Conservation (phyloP, 2,797 vertebrate species). For the Chanos chanos region DNA sequence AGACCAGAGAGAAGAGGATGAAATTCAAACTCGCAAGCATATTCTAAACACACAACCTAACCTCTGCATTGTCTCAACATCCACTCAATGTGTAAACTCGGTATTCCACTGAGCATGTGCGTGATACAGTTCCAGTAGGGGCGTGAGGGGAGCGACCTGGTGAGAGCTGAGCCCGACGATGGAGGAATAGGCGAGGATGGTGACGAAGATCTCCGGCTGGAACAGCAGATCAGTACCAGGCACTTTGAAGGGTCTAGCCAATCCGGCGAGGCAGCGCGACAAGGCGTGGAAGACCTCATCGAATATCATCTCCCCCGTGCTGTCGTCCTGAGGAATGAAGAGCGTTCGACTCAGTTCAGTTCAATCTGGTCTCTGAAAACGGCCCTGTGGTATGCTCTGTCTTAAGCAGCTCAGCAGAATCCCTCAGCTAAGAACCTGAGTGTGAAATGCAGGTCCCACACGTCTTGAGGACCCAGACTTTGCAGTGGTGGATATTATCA, state of each 20-base stretch:
- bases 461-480: too few relatives aligned
- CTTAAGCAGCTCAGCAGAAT: too few relatives aligned
- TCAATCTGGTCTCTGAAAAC: not conserved
- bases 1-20: not conserved
- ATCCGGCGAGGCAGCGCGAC: slow-evolving; percentile 83
- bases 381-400: too few relatives aligned
- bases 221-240: slow-evolving; percentile 87
- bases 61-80: too few relatives aligned
- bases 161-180: slow-evolving; percentile 91
- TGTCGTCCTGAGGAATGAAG: slow-evolving; percentile 81
- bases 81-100: too few relatives aligned
- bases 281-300: slow-evolving; percentile 95
- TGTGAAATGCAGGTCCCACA: too few relatives aligned
- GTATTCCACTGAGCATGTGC: too few relatives aligned
- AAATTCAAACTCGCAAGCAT: not conserved
- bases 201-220: slow-evolving; percentile 93
- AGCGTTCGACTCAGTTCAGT: not conserved
- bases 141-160: slow-evolving; percentile 73
- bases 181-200: slow-evolving; percentile 94
- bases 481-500: too few relatives aligned
- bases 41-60: not conserved
- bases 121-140: too few relatives aligned
- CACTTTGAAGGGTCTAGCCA: slow-evolving; percentile 86
- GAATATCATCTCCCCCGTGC: slow-evolving; percentile 95
- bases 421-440: too few relatives aligned